Evolutionary conservation across 2,888 invertebrate species (phyloP), one percentile per base, ranked within the genome.

Genomic region (Tridacna crocea): DNA sequence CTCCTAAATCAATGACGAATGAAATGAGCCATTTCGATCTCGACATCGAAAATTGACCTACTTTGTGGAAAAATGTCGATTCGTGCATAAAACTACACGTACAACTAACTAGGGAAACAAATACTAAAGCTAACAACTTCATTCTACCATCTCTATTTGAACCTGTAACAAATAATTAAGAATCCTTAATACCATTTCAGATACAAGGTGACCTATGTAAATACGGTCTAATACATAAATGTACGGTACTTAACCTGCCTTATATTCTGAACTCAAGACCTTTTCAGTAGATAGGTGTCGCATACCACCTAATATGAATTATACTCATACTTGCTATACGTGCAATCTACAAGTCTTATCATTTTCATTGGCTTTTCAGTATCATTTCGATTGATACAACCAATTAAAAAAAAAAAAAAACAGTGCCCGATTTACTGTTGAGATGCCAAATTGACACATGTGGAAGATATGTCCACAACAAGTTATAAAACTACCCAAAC

Each of bases 11-110:
- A 46, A 65, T 27, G 24, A 65, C 65, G 17, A 65, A 65, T 27
- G 65, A 24, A 27, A 65, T 36, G 46, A 66, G 66, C 46, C 66
- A 66, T 36, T 36, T 66, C 15, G 66, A 66, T n/a, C 46, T 66
- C 0, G 66, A 66, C 66, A 66, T 66, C 27, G 66, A 66, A 66
- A 66, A 66, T 36, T 66, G 46, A 11, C 66, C 66, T 66, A 66
- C 66, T 36, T 66, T 66, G 46, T 66, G 66, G 36, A 66, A 66
- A 46, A 36, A 66, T 13, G n/a, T 46, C n/a, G 36, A 46, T n/a
- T 66, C 66, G n/a, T 66, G 66, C 66, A 66, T 66, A 19, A 66
- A 66, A 19, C 63, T 63, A 63, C 11, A 63, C 15, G 63, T 27
- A 27, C 26, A 27, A 63, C 19, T 24, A 63, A 63, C 63, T 63